Evolutionary conservation across 2,113 vertebrate genomes (phyloP).

Genomic region (Sinocyclocheilus rhinocerous): DNA sequence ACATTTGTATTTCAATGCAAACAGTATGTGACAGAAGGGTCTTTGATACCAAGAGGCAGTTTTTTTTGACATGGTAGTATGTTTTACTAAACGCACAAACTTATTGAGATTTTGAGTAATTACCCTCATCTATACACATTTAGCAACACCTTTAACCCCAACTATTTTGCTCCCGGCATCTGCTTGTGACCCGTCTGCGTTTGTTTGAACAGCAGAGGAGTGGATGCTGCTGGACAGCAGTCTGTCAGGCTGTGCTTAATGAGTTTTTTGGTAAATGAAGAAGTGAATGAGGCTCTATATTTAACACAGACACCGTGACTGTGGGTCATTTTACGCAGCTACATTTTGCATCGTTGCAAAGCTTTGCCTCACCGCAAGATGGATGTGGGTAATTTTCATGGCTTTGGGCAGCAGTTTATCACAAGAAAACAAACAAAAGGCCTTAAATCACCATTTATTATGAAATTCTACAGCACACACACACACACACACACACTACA

Average conservation of each 20-base stretch:
- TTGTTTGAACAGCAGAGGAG: background rate
- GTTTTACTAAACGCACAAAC: background rate
- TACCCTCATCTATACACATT: conserved; percentile 23
- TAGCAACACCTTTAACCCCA: conserved; percentile 3
- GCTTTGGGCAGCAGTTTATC: conserved; percentile 73
- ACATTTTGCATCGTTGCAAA: conserved; percentile 48
- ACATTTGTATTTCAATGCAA: background rate
- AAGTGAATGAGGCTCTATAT: conserved; percentile 19
- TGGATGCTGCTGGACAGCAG: conserved; percentile 3
- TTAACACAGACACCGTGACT: conserved; percentile 17
- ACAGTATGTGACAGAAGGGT: background rate
- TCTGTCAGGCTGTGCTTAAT: conserved; percentile 25
- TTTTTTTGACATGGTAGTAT: background rate
- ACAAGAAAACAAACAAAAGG: conserved; percentile 69
- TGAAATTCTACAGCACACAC: conserved; percentile 36
- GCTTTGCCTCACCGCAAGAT: conserved; percentile 66
- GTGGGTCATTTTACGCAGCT: conserved; percentile 9
- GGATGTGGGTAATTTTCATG: conserved; percentile 76
- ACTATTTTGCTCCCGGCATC: background rate
- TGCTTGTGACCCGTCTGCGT: background rate
- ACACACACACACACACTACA: background rate
- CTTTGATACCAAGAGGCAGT: background rate
- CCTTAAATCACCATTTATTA: conserved; percentile 60
- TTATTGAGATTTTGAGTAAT: conserved; percentile 15
- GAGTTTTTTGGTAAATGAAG: conserved; percentile 34